Conservation (phyloP, 2,797 vertebrate genomes). For the Knipowitschia caucasica region DNA sequence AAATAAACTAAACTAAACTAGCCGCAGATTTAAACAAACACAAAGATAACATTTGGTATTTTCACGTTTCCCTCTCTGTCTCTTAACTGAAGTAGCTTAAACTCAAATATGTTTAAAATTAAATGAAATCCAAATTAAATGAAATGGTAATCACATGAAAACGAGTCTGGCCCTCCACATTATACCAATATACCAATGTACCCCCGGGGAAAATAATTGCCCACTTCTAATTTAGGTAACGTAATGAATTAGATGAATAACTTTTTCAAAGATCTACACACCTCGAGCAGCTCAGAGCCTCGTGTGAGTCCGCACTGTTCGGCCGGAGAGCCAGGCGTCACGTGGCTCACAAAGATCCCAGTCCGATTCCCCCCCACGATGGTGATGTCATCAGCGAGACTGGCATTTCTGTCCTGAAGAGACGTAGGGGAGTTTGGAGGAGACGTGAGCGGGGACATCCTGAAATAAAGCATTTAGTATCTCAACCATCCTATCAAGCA, state of each 20-base stretch:
- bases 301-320: constrained; percentile 75
- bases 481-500: not conserved
- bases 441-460: constrained; percentile 35
- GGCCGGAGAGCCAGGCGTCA: constrained; percentile 70
- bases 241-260: not conserved
- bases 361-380: constrained; percentile 84
- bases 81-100: no score
- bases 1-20: no score
- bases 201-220: no score
- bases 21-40: no score
- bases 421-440: constrained; percentile 56
- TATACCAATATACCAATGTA: no score
- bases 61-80: no score
- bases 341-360: constrained; percentile 81
- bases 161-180: no score
- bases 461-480: constrained; percentile 28
- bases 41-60: no score
- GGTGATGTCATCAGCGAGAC: constrained; percentile 75
- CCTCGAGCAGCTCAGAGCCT: constrained; percentile 77
- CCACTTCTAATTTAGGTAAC: no score
- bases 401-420: constrained; percentile 59
- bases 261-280: not conserved
- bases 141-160: no score
- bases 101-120: no score
- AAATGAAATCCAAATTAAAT: no score